A percentile compares a stretch with the other conserved stretches of the same genome.
Evolutionary conservation across 2,113 vertebrate genomes (phyloP).

Genomic region (Acanthisitta chloris): DNA sequence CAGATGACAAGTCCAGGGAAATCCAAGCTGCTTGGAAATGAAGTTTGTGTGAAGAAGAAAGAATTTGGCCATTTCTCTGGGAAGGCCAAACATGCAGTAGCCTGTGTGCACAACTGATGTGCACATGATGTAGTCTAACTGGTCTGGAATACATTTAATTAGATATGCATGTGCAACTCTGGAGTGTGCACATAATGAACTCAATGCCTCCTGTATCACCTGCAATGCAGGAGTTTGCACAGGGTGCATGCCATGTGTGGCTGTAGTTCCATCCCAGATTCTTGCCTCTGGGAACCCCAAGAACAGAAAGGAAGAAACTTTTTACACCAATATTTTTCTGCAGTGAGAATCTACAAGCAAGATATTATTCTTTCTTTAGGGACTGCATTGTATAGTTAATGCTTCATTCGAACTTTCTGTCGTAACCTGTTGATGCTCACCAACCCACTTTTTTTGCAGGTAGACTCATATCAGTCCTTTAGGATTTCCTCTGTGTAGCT

Average conservation of each 20-base stretch:
- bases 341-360: background rate
- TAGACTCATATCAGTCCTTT: background rate
- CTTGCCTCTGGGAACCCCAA: background rate
- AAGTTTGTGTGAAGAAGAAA: background rate
- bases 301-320: background rate
- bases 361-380: background rate
- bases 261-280: background rate
- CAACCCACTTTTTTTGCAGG: background rate
- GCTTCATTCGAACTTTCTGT: background rate
- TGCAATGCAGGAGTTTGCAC: background rate
- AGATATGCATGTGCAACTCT: background rate
- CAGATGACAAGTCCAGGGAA: background rate
- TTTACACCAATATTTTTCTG: background rate
- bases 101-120: background rate
- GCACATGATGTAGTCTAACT: background rate
- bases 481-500: background rate
- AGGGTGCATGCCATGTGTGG: background rate
- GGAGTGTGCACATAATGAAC: background rate
- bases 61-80: background rate
- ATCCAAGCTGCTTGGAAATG: background rate
- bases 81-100: background rate
- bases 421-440: background rate
- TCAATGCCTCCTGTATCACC: background rate
- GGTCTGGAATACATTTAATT: background rate
- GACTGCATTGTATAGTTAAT: background rate